Percentiles rank a stretch among this genome's conserved stretches.
These are phyloP conservation scores for Coptotermes formosanus DNA, from an alignment of 1,140 invertebrate species.

Conservation along the genomic window DNA sequence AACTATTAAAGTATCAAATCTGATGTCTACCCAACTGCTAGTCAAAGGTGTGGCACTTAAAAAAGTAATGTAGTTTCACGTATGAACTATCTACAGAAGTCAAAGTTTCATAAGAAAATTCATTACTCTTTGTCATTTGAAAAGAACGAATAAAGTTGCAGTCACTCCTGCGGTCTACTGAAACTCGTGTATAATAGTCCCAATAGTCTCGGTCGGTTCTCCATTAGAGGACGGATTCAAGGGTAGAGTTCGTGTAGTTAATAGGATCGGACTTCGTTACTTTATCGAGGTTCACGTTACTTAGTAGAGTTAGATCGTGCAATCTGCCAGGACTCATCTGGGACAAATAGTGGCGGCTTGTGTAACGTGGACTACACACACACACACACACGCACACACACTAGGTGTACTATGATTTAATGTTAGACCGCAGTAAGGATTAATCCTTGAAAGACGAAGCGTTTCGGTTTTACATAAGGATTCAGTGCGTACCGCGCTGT, in stretches of 20 bases:
- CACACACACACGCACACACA: too few relatives aligned
- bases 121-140: neutral
- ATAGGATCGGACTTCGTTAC: constrained; percentile 1
- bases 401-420: too few relatives aligned
- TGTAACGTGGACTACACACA: too few relatives aligned
- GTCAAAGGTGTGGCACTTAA: neutral
- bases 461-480: too few relatives aligned
- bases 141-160: neutral
- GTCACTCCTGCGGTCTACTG: neutral
- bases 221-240: neutral
- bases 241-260: neutral
- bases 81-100: neutral
- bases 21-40: too few relatives aligned
- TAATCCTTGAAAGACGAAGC: too few relatives aligned
- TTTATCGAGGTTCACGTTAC: neutral
- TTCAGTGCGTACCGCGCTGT: too few relatives aligned
- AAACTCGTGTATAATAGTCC: neutral
- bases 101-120: neutral
- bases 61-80: neutral
- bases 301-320: neutral
- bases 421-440: too few relatives aligned
- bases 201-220: neutral
- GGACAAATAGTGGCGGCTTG: neutral
- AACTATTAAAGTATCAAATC: too few relatives aligned
- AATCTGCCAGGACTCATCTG: neutral